phyloP scores from a whole-genome alignment of 2,113 vertebrate genomes.

The Dinomys branickii region DNA sequence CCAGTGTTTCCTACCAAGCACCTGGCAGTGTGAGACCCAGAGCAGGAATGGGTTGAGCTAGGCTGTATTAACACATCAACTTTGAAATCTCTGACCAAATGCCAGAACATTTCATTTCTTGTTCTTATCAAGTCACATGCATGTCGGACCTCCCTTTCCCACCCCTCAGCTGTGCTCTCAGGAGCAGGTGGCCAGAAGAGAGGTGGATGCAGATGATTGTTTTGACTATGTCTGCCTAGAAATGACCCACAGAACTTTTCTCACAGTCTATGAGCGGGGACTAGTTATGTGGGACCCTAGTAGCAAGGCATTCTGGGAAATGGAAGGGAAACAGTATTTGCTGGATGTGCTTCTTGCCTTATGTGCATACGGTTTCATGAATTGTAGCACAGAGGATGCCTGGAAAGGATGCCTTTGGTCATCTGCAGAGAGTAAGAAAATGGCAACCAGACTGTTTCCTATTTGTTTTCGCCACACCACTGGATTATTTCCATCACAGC shows the following conservation, averaged over 20 bases:
- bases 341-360: not conserved
- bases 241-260: not conserved
- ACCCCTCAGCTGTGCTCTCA: not conserved
- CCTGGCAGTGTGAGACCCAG: not conserved
- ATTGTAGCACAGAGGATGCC: not conserved
- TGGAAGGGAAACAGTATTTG: not conserved
- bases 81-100: not conserved
- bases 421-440: not conserved
- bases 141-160: not conserved
- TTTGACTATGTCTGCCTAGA: not conserved
- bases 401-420: not conserved
- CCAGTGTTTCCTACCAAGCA: not conserved
- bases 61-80: not conserved
- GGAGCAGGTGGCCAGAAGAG: not conserved
- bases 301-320: not conserved
- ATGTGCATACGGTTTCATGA: not conserved
- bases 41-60: not conserved
- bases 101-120: not conserved
- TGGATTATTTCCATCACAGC: not conserved
- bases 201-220: not conserved
- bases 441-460: not conserved
- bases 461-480: rapidly evolving
- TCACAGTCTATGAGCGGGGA: not conserved
- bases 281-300: not conserved
- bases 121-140: not conserved